Evolutionary conservation across 2,888 invertebrate species (phyloP), one percentile per base, ranked within the genome.

Genomic region (Drosophila lutescens): DNA sequence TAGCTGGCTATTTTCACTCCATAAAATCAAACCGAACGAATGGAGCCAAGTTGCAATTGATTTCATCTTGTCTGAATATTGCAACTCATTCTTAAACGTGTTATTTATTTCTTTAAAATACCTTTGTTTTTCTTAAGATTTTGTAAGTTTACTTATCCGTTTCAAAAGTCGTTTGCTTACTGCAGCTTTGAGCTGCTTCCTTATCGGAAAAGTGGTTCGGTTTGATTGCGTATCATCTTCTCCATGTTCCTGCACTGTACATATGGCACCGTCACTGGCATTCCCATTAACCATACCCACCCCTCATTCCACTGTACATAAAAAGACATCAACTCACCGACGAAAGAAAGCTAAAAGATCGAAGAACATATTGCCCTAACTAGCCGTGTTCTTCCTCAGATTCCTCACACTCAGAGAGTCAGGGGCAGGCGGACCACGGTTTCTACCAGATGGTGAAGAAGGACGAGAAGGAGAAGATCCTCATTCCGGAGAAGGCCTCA

Each of bases 401-500:
- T 77, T 91, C 90, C n/a, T 90, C 90, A n/a, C 90, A 90, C 70
- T 90, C 90, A 32, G 90, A 90, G 61, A 86, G 89, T 13, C 81
- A 87, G 20, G 78, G 88, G 17, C 82, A 87, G 10, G 4, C 68
- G 41, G 89, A 85, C 7, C 82, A 81, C 23, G 72, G 74, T 46
- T 85, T 76, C 67, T 89, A 89, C 46, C 89, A 87, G 54, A 87
- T 60, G 77, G 79, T 89, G 0, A 92, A 92, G 59, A 92, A 91
- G 69, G 91, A 91, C 55, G 92, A 91, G 57, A 92, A 91, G 72
- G 91, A 92, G 76, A 87, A 91, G 79, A 94, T 97, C 84, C 96
- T 97, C 62, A 97, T 97, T 80, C 97, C 97, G 1, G 97, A 97
- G 92, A 97, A 97, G 92, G 96, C 96, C 0, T 96, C 96, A 9